Conservation (phyloP, 2,888 invertebrate species). For the Isoperla grammatica region DNA sequence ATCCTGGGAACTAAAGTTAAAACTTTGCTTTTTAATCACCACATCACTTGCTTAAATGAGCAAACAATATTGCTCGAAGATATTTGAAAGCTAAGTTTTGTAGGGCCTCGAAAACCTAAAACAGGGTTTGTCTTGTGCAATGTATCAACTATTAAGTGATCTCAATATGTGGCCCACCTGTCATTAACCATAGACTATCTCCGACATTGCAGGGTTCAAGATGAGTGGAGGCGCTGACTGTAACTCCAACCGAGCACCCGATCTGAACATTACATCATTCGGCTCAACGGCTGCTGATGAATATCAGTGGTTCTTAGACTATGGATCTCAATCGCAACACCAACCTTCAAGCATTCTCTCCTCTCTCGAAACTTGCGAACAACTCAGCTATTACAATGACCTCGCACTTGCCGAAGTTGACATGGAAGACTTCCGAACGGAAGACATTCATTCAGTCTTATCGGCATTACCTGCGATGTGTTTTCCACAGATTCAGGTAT, state of each 20-base stretch:
- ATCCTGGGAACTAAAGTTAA: too few relatives aligned
- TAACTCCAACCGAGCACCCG: constrained; percentile 45
- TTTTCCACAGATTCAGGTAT: constrained; percentile 44
- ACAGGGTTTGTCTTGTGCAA: too few relatives aligned
- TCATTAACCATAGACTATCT: too few relatives aligned
- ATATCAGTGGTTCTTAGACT: constrained; percentile 87
- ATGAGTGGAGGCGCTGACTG: constrained; percentile 44
- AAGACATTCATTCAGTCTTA: constrained; percentile 83
- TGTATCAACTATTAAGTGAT: too few relatives aligned
- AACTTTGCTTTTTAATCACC: too few relatives aligned
- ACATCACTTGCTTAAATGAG: too few relatives aligned
- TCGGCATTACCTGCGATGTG: constrained; percentile 66
- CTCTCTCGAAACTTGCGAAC: constrained; percentile 69
- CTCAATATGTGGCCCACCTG: too few relatives aligned
- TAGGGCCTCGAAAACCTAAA: too few relatives aligned
- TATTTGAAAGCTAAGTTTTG: too few relatives aligned
- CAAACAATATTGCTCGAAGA: too few relatives aligned
- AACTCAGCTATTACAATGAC: constrained; percentile 70
- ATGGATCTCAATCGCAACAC: constrained; percentile 53
- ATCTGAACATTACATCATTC: constrained; percentile 14
- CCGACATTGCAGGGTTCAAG: constrained; percentile 6
- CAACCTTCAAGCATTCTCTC: constrained; percentile 76
- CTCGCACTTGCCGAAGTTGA: constrained; percentile 87
- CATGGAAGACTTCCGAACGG: constrained; percentile 89
- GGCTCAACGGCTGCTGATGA: constrained; percentile 54